phyloP scores from a whole-genome alignment of 1,140 invertebrate species.

The Leucophenga varia region DNA sequence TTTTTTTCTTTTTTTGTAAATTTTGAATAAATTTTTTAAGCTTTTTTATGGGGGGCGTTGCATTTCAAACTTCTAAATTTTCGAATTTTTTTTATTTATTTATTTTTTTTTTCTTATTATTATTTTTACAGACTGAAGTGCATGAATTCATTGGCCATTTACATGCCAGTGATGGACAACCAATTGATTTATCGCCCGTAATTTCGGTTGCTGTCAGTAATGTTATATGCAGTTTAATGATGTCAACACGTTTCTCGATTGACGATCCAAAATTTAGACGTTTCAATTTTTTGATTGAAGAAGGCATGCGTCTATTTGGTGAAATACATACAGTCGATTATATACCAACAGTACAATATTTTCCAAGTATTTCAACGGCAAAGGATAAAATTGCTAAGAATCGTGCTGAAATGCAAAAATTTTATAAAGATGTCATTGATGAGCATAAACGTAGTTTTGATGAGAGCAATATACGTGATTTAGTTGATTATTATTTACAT shows the following conservation, averaged over 20 bases:
- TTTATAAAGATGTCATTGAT: constrained; percentile 81
- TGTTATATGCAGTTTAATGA: constrained; percentile 87
- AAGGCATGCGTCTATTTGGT: constrained; percentile 85
- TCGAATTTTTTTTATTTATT: too few species aligned
- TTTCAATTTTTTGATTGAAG: constrained; percentile 82
- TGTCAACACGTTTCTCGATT: constrained; percentile 81
- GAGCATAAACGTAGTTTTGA: constrained; percentile 77
- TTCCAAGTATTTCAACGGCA: constrained; percentile 72
- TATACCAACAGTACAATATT: constrained; percentile 66
- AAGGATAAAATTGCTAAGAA: constrained; percentile 79
- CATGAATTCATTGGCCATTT: constrained; percentile 69
- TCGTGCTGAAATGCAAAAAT: constrained; percentile 77
- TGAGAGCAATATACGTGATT: constrained; percentile 73
- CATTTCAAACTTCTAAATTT: too few species aligned
- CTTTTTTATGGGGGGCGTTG: too few species aligned
- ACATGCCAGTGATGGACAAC: constrained; percentile 61
- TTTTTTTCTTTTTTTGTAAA: not conserved
- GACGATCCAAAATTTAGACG: constrained; percentile 74
- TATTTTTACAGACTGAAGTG: constrained; percentile 69
- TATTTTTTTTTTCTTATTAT: not conserved
- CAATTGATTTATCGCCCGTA: constrained; percentile 70
- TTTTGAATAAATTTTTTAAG: not conserved
- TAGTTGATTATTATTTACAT: constrained; percentile 82
- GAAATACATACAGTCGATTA: constrained; percentile 72
- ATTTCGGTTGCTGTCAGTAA: constrained; percentile 84